These are phyloP conservation scores for Andrena trimmerana DNA, from an alignment of 2,888 invertebrate genomes.

Conservation along the genomic window DNA sequence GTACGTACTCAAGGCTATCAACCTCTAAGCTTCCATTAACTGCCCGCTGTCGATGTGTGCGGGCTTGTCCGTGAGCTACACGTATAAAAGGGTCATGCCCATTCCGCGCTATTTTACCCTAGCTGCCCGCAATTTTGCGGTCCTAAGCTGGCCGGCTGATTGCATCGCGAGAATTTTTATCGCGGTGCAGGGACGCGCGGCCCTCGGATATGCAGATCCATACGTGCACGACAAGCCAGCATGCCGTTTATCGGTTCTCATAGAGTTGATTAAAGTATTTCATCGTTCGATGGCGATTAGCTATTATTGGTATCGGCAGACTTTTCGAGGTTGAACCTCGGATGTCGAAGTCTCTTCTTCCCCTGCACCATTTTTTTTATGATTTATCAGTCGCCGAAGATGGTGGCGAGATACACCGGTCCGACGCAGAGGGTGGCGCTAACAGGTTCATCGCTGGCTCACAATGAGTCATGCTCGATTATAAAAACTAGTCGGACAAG, in stretches of 20 bases:
- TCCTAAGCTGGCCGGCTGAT: slow-evolving; percentile 69
- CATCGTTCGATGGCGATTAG: not conserved
- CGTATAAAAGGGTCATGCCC: slow-evolving; percentile 45
- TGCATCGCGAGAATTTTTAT: slow-evolving; percentile 61
- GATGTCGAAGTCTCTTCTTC: too few species aligned
- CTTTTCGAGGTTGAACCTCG: too few species aligned
- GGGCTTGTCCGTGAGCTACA: slow-evolving; percentile 25
- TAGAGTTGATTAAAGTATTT: slow-evolving; percentile 9
- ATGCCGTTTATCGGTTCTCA: slow-evolving; percentile 1
- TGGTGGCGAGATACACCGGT: slow-evolving; percentile 50
- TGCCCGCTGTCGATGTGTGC: slow-evolving; percentile 59
- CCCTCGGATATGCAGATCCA: slow-evolving; percentile 7
- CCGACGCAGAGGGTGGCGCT: slow-evolving; percentile 67
- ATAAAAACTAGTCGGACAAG: slow-evolving; percentile 75
- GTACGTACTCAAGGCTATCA: slow-evolving; percentile 74
- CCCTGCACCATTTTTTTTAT: not conserved
- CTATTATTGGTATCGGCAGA: not conserved
- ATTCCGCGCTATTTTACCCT: slow-evolving; percentile 65
- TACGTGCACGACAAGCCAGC: not conserved
- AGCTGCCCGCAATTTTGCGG: slow-evolving; percentile 70
- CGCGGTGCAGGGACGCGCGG: not conserved
- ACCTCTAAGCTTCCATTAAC: slow-evolving; percentile 78
- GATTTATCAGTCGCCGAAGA: slow-evolving; percentile 22
- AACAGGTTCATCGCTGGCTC: slow-evolving; percentile 72
- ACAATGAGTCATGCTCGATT: slow-evolving; percentile 72